Conservation (phyloP, 2,113 vertebrate species). For the Fukomys damarensis region DNA sequence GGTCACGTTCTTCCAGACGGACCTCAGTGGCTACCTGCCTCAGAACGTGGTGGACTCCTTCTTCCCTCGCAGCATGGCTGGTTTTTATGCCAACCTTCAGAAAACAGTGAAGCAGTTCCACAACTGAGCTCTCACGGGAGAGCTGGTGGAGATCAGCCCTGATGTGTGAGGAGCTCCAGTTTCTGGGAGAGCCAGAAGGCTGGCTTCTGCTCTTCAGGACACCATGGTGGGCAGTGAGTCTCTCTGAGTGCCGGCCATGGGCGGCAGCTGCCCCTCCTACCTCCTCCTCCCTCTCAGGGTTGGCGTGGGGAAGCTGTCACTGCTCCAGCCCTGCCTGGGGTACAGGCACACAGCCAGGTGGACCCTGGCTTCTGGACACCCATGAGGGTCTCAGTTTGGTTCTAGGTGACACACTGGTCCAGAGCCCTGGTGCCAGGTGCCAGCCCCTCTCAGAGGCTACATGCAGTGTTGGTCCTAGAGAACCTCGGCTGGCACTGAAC, state of each 20-base stretch:
- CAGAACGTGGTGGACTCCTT: constrained; percentile 95
- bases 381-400: too few species aligned
- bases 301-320: accelerated
- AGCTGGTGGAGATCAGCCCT: not conserved
- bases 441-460: accelerated
- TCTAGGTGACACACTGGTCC: not conserved
- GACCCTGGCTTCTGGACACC: not conserved
- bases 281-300: not conserved
- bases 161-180: not conserved
- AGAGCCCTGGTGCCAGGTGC: not conserved
- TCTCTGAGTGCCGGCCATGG: not conserved
- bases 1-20: constrained; percentile 96
- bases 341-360: accelerated
- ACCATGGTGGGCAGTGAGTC: accelerated
- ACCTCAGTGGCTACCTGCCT: constrained; percentile 94
- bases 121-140: not conserved
- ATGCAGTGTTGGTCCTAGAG: not conserved
- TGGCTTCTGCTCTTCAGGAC: not conserved
- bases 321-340: too few species aligned
- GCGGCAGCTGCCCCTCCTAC: not conserved
- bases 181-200: not conserved
- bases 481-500: not conserved
- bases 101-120: constrained; percentile 89
- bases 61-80: constrained; percentile 94
- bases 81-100: constrained; percentile 93